Base-by-base conservation (phyloP, 2,797 vertebrate species). In the Ptychadena robeensis region DNA sequence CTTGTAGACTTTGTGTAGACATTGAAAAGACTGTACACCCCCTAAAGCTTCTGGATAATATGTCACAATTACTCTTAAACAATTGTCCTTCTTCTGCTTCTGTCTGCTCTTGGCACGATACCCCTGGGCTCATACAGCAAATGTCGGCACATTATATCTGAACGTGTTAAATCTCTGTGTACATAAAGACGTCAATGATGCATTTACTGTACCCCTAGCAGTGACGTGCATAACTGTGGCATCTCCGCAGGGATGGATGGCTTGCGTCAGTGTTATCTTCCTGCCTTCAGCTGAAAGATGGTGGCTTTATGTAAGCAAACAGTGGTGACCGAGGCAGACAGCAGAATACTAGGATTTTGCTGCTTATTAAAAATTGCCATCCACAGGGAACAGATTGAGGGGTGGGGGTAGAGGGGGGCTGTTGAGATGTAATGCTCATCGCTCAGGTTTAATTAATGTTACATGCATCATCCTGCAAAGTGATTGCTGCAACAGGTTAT, bases 181-280 rank as follows among this genome's bases (percentile, higher is more conserved):
- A 9, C 44, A 53, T 11, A 22, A 10, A 64, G 34, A 35, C 22
- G 57, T 22, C 37, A 66, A 25, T 14, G 1, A 38, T 31, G 35
- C 12, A 9, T 1, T 32, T 25, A 18, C 32, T 61, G 65, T 38
- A 32, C 15, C 10, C 32, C 28, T 30, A 22, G 27, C 14, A 63
- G 66, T 48, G 65, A 74, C 44, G 64, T n/a, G n/a, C 25, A 22
- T 27, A 34, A 37, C 3, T 4, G 4, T 1, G 14, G 12, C 14
- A 9, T 48, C 53, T 30, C 57, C 11, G 25, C 67, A 27, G 81
- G 81, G 67, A 78, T 7, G 35, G 15, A 31, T 1, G 12, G 14
- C 2, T 57, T 59, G 69, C 70, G 70, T 81, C 70, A 81, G 30
- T 11, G 22, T 66, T 37, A 64, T 57, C 48, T 69, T 64, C 9